phyloP scores from a whole-genome alignment of 2,888 invertebrate genomes.

The Heliconius ismenius region DNA sequence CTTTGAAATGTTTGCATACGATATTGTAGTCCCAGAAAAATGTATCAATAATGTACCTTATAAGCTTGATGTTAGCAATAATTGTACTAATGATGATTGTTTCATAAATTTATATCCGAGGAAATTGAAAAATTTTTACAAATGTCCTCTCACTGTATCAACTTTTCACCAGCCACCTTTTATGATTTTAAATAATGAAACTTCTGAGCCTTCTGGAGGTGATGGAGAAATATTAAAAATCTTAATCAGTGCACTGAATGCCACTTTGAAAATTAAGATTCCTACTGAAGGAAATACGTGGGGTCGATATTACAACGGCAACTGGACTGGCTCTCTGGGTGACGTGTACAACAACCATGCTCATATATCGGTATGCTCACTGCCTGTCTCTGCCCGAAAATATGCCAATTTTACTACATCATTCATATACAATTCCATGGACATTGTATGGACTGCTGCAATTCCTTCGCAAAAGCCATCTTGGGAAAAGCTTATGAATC shows the following conservation, averaged over 20 bases:
- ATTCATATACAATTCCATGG: constrained; percentile 58
- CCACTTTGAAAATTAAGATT: constrained; percentile 53
- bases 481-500: constrained; percentile 62
- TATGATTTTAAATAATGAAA: constrained; percentile 56
- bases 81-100: constrained; percentile 50
- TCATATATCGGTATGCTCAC: constrained; percentile 56
- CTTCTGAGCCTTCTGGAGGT: constrained; percentile 51
- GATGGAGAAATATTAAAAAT: constrained; percentile 61
- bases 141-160: constrained; percentile 57
- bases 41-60: constrained; percentile 55
- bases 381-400: constrained; percentile 55
- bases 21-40: constrained; percentile 49
- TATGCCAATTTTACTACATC: constrained; percentile 65
- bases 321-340: constrained; percentile 67
- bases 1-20: constrained; percentile 51
- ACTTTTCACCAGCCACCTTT: constrained; percentile 63
- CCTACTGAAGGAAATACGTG: constrained; percentile 50
- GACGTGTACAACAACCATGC: constrained; percentile 55
- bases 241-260: constrained; percentile 56
- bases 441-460: constrained; percentile 61
- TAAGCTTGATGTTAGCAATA: constrained; percentile 46
- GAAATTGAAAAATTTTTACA: constrained; percentile 54
- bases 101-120: constrained; percentile 53
- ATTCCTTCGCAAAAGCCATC: constrained; percentile 53
- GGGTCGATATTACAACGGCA: constrained; percentile 54